These are phyloP conservation scores for Anser cygnoides DNA, from an alignment of 2,113 vertebrate genomes.

Conservation along the genomic window DNA sequence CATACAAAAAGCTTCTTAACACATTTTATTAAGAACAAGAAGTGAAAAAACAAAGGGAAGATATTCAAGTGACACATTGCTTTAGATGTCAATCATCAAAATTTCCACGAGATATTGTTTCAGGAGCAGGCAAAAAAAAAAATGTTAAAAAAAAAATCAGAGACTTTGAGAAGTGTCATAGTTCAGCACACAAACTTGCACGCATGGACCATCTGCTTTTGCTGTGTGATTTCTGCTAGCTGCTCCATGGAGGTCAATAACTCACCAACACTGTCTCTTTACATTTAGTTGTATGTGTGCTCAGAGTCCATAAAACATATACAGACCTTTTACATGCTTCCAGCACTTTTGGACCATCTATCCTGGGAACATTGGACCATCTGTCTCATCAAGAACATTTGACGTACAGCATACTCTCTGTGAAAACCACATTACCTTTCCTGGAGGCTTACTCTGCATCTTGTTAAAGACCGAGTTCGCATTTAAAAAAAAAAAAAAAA, in stretches of 20 bases:
- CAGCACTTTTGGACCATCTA: constrained; percentile 33
- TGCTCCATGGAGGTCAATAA: constrained; percentile 39
- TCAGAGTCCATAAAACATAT: constrained; percentile 42
- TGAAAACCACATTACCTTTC: neutral
- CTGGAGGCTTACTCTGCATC: neutral
- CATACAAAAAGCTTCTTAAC: neutral
- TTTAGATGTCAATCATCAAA: neutral
- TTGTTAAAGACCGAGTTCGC: neutral
- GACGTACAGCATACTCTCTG: neutral
- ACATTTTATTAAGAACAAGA: neutral
- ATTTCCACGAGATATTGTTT: neutral
- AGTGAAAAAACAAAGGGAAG: neutral
- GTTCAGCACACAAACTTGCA: neutral
- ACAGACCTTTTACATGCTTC: constrained; percentile 31
- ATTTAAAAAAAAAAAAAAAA: neutral
- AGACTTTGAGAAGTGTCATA: neutral
- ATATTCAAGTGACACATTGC: neutral
- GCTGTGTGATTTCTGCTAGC: neutral
- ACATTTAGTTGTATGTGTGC: neutral
- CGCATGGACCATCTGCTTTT: constrained; percentile 18
- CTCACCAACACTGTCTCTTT: constrained; percentile 5
- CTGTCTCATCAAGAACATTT: neutral
- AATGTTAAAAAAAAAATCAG: neutral
- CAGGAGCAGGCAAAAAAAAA: neutral
- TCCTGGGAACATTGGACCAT: neutral